Base-by-base conservation (phyloP, 2,888 invertebrate genomes). In the Melanchra persicariae region DNA sequence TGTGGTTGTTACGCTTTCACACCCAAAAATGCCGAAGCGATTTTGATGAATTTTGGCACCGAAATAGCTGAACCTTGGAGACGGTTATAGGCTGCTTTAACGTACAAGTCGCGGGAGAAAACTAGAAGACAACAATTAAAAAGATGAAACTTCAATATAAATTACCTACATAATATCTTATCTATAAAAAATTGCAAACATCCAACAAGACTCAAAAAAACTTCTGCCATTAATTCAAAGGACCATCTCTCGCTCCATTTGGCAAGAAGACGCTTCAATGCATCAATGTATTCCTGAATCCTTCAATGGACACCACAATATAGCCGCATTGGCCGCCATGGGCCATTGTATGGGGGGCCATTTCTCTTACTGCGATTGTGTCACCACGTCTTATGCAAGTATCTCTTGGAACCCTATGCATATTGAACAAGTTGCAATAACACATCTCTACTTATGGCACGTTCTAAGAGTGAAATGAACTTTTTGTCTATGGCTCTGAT, bases 321-420 rank as follows among this genome's bases (percentile, higher is more conserved):
- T 57, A 26, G 60, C 12, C 40, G 45, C 34, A 4, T n/a, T 59
- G 40, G 37, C 63, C 64, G 22, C 58, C 26, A 47, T 59, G 40
- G 19, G 17, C 49, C 65, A 69, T 79, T 65, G 68, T 69, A 34
- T 66, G 43, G 47, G 60, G 30, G 65, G 55, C 52, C 69, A 79
- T 69, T 74, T 69, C 61, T 79, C 74, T 60, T 51, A 79, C 51
- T 55, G 69, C 34, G 65, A 66, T 78, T 79, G 55, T 78, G 78
- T 74, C 74, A 79, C 40, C 57, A 37, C n/a, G 43, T 10, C n/a
- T 78, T 78, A 78, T 62, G 69, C 62, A 78, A 74, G 63, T 34
- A 22, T 17, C 45, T 67, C 37, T 65, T 30, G 45, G 47, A 55
- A 49, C 61, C n/a, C 62, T 79, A 66, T 70, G 59, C 51, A 65